phyloP scores from a whole-genome alignment of 2,797 vertebrate species.

The Clarias laeviceps region DNA sequence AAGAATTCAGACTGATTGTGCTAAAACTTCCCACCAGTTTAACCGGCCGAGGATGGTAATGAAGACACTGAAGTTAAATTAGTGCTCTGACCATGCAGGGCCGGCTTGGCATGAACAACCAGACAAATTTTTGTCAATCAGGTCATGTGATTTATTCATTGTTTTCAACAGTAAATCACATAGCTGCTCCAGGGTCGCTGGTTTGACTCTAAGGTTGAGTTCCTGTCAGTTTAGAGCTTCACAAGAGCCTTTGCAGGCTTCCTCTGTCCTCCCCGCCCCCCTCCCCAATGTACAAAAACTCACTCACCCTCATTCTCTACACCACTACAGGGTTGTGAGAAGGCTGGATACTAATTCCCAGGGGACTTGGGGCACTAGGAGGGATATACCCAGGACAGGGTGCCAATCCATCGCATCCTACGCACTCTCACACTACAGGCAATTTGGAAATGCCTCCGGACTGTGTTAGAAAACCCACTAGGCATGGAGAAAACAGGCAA shows the following conservation, averaged over 20 bases:
- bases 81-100: not conserved
- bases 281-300: not conserved
- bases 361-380: no score
- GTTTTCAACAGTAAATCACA: not conserved
- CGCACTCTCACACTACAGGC: no score
- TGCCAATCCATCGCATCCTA: no score
- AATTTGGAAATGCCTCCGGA: no score
- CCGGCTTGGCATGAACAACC: not conserved
- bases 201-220: not conserved
- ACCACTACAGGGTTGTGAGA: no score
- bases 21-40: slow-evolving; percentile 29
- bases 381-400: no score
- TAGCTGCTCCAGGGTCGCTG: not conserved
- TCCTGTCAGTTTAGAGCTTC: not conserved
- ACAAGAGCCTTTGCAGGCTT: no score
- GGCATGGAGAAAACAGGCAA: no score
- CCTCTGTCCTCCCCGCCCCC: not conserved
- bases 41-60: not conserved
- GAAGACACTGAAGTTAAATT: not conserved
- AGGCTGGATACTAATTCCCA: no score
- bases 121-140: not conserved
- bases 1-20: not conserved
- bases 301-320: no score
- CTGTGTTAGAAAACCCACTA: no score
- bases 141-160: not conserved